These are phyloP conservation scores for Doryteuthis pealeii DNA, from an alignment of 1,140 invertebrate genomes.

Conservation along the genomic window DNA sequence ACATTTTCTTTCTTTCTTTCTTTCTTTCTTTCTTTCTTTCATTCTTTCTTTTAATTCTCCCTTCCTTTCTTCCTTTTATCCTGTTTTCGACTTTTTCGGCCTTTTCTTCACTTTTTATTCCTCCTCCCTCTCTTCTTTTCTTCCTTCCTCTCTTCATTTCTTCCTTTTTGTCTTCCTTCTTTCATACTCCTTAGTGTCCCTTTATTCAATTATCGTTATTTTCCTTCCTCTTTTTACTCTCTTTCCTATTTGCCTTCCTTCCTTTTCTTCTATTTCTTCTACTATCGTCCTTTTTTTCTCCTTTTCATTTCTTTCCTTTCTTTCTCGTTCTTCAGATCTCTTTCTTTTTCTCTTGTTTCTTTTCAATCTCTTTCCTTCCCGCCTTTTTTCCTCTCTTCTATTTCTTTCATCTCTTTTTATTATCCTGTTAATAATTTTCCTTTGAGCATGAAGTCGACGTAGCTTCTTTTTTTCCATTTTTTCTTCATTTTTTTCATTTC, in stretches of 20 bases:
- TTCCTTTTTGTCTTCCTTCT: not conserved
- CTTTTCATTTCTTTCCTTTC: not conserved
- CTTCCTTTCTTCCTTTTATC: not conserved
- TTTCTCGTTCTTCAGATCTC: not conserved
- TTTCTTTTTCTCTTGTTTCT: not conserved
- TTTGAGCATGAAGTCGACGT: not conserved
- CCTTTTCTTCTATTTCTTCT: not conserved
- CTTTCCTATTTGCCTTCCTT: not conserved
- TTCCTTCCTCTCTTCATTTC: not conserved
- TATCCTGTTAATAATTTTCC: not conserved
- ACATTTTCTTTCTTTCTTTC: not conserved
- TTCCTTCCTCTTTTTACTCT: not conserved
- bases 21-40: not conserved
- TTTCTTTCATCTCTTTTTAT: not conserved
- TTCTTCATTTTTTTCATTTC: not conserved
- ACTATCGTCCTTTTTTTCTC: not conserved
- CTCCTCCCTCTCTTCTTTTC: no score
- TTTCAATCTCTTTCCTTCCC: not conserved
- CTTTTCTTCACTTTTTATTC: no score
- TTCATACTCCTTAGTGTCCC: not conserved
- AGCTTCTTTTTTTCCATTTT: not conserved
- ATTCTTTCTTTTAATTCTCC: not conserved
- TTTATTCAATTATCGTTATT: not conserved
- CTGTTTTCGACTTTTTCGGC: not conserved
- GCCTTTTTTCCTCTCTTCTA: not conserved